phyloP scores from a whole-genome alignment of 2,113 vertebrate genomes.

The Columbina picui region DNA sequence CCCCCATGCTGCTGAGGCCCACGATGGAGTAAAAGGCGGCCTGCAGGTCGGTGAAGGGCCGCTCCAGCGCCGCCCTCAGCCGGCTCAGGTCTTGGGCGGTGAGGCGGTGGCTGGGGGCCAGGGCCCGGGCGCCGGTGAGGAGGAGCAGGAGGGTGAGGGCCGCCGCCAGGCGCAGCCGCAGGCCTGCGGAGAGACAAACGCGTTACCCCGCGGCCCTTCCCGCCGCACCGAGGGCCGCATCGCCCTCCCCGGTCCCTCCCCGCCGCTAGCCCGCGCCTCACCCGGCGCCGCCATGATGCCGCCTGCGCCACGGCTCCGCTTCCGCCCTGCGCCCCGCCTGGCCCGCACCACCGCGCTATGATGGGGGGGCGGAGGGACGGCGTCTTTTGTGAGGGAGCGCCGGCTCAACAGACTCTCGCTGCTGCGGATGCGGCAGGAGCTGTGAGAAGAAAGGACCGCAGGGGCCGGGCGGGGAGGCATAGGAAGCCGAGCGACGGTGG shows the following conservation, averaged over 20 bases:
- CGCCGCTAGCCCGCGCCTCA: rapidly evolving
- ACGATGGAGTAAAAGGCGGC: conserved; percentile 88
- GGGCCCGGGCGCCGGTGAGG: conserved; percentile 73
- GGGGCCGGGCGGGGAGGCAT: rapidly evolving
- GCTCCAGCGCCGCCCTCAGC: conserved; percentile 82
- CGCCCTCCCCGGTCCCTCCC: not conserved
- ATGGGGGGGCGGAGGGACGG: rapidly evolving
- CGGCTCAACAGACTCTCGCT: rapidly evolving
- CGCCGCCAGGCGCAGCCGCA: not conserved
- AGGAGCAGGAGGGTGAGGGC: conserved; percentile 58
- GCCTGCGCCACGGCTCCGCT: not conserved
- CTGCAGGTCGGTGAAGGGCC: conserved; percentile 83
- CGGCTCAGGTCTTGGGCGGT: conserved; percentile 85
- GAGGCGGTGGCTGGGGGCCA: conserved; percentile 89
- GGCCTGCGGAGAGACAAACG: not conserved
- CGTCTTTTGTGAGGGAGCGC: rapidly evolving
- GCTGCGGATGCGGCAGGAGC: rapidly evolving
- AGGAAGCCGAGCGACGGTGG: rapidly evolving
- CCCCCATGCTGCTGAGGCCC: conserved; percentile 85
- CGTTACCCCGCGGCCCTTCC: not conserved
- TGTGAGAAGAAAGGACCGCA: rapidly evolving
- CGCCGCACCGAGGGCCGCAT: rapidly evolving
- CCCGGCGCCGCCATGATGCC: conserved; percentile 38
- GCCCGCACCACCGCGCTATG: not conserved
- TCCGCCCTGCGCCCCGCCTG: conserved; percentile 14